Base-by-base conservation (phyloP, 1,140 invertebrate genomes). In the Delia radicum region DNA sequence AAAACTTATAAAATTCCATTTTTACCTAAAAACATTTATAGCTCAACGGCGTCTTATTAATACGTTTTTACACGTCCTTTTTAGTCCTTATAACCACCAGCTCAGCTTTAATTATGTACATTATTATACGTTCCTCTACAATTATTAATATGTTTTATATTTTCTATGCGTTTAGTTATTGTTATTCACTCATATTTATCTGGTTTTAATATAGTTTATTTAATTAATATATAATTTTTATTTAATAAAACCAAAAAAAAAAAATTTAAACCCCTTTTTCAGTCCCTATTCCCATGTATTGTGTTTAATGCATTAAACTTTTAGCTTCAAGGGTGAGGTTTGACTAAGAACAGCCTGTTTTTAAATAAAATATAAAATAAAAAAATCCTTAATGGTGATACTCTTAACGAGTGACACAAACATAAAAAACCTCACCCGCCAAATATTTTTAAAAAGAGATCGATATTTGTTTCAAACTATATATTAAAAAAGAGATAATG, bases 391-490 rank as follows among this genome's bases (percentile, higher is more conserved):
- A n/a, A n/a, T n/a, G n/a, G 5, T 55, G 48, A 18, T 55, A 15
- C 7, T 55, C 24, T n/a, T 42, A 55, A 55, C 18, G 4, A 55
- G 6, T 55, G 24, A n/a, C 18, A 55, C 48, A 24, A 42, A 18
- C 33, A 37, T 69, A 33, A 65, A 61, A 61, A 69, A 69, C n/a
- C 65, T 33, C 65, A 69, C 65, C 65, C 65, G 31, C 65, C 65
- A 69, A 69, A 69, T 69, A 24, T 69, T 69, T 69, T 69, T 21
- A 37, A 69, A 69, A 37, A 69, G 65, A 69, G 65, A 69, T 69
- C 18, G 65, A 69, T 33, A 69, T 12, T 69, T 37, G 31, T 69
- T 65, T 69, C 31, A 69, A 69, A 69, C 65, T 69, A 28, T 27
- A 63, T n/a, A n/a, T n/a, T 33, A 42, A 42, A 42, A 42, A 42